A percentile compares a stretch with the other conserved stretches of the same genome.
phyloP scores from a whole-genome alignment of 2,888 invertebrate genomes.

The Epinotia bilunana region DNA sequence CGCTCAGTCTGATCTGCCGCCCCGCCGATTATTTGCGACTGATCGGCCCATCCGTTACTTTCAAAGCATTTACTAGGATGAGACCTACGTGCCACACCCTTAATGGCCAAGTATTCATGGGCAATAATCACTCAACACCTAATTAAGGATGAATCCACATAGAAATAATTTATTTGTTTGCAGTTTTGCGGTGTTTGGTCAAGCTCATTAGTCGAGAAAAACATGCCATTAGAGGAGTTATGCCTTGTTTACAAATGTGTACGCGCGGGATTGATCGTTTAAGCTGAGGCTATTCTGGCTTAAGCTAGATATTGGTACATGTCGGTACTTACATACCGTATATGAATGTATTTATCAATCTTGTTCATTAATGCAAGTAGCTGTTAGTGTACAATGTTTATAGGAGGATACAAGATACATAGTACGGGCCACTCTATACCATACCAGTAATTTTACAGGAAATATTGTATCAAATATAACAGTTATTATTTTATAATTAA shows the following conservation, averaged over 20 bases:
- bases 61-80: conserved; percentile 13
- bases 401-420: too few species aligned
- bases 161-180: background rate
- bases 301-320: background rate
- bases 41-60: conserved; percentile 22
- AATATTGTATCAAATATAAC: too few species aligned
- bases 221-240: conserved; percentile 17
- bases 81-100: background rate
- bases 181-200: background rate
- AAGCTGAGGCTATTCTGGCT: background rate
- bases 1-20: conserved; percentile 25
- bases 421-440: too few species aligned
- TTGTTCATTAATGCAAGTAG: background rate
- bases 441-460: too few species aligned
- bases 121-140: background rate
- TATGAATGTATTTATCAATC: background rate
- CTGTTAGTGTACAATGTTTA: too few species aligned
- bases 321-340: background rate
- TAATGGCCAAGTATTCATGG: conserved; percentile 14
- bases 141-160: too few species aligned
- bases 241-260: conserved; percentile 16
- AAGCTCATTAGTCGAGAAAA: conserved; percentile 25
- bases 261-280: background rate
- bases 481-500: too few species aligned
- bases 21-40: conserved; percentile 29